These are phyloP conservation scores for Sinocyclocheilus anophthalmus DNA, from an alignment of 2,113 vertebrate genomes.

Conservation along the genomic window DNA sequence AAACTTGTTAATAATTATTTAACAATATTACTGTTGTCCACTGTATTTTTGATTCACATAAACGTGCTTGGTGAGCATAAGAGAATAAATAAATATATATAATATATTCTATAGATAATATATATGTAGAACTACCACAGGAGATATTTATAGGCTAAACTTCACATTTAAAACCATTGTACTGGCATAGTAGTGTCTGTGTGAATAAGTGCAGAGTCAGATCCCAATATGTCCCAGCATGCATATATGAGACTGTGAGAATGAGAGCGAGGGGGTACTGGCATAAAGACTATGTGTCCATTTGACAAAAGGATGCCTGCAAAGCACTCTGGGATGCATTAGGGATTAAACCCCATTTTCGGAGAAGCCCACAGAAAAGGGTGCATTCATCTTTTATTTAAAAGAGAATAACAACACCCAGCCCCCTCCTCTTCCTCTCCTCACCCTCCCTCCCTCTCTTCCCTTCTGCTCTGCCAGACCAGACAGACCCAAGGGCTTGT, in stretches of 20 bases:
- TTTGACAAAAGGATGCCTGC: slow-evolving; percentile 40
- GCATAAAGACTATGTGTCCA: slow-evolving; percentile 41
- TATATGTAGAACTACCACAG: background rate
- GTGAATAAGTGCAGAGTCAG: background rate
- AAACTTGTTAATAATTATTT: background rate
- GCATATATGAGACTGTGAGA: slow-evolving; percentile 16
- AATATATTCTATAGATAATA: no score
- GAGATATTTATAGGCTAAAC: background rate
- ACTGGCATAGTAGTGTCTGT: background rate
- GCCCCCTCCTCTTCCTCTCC: background rate
- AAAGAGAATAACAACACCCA: slow-evolving; percentile 33
- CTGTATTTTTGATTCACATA: background rate
- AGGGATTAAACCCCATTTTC: slow-evolving; percentile 40
- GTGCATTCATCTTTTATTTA: slow-evolving; percentile 40
- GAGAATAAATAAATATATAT: no score
- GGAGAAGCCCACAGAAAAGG: slow-evolving; percentile 28
- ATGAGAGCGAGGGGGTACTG: slow-evolving; percentile 6
- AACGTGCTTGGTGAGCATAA: background rate
- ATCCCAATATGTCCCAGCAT: slow-evolving; percentile 24
- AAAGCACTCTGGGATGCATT: slow-evolving; percentile 43
- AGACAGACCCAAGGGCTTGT: slow-evolving; percentile 47
- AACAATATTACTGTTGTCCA: background rate
- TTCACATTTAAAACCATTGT: background rate
- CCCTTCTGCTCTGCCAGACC: slow-evolving; percentile 31
- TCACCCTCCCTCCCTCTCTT: slow-evolving; percentile 30